Conservation (phyloP, 2,113 vertebrate species). For the Regulus satrapa region DNA sequence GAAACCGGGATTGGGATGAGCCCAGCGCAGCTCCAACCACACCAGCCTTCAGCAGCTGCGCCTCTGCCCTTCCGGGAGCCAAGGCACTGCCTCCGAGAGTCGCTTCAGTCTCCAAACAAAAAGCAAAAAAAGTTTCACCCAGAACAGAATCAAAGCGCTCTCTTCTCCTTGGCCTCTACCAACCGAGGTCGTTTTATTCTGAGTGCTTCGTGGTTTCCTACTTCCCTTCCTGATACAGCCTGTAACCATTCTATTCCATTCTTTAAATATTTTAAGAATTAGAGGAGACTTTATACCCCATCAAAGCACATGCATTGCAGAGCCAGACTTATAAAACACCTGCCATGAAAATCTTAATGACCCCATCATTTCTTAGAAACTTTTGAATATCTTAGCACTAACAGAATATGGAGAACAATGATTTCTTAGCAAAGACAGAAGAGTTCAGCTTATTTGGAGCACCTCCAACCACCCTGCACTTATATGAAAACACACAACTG, state of each 20-base stretch:
- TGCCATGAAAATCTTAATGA: background rate
- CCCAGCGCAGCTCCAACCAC: rapidly evolving
- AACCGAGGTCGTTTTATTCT: background rate
- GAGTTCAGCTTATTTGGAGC: background rate
- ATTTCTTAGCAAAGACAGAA: background rate
- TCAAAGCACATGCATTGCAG: background rate
- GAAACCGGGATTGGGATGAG: no score
- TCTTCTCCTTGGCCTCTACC: background rate
- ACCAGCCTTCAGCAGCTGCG: background rate
- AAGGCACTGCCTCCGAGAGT: background rate
- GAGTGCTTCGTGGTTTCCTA: background rate
- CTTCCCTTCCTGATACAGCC: background rate
- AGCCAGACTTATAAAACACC: background rate
- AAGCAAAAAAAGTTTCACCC: background rate
- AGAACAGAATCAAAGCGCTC: background rate
- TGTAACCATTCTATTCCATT: background rate
- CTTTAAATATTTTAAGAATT: background rate
- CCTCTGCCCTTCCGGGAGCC: background rate
- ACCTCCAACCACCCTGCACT: background rate
- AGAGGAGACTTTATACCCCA: background rate
- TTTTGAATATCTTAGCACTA: background rate
- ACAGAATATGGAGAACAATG: background rate
- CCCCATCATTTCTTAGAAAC: background rate
- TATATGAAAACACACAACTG: background rate
- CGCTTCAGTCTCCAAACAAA: background rate